Base-by-base conservation (phyloP, 2,888 invertebrate species). In the Pseudococcus viburni region DNA sequence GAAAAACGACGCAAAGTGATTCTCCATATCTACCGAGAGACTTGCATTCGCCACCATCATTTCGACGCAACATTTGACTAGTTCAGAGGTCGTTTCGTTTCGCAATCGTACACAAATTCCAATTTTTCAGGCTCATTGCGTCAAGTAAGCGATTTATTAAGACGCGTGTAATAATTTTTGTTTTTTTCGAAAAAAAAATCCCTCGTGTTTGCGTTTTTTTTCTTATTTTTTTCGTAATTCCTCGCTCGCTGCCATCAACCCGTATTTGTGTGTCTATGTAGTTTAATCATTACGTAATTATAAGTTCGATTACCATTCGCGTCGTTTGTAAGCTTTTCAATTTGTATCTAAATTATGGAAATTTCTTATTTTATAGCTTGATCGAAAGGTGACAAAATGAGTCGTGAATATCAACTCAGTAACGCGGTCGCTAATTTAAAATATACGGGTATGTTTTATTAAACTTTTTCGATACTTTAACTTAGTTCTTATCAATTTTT, bases 391-490 rank as follows among this genome's bases (percentile, higher is more conserved):
- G 39, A 68, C 64, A 86, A 39, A 64, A 87, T 87, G 86, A 87
- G 77, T 87, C 86, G 86, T 26, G 86, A 87, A 51, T 77, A 77
- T 48, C 73, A 87, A 5, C 86, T 87, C 12, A 87, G 86, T 77
- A 87, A 48, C 22, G 86, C 48, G 77, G 86, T 87, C 22, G 86
- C 86, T 46, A 87, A 87, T 77, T 26, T 87, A 33, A 87, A 87
- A 51, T 87, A 87, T 51, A 87, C 86, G 77, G 86, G 86, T 87
- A 87, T 77, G 86, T 87, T 77, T 26, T 22, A 12, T 19, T 48
- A 12, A 39, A 7, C 0, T 42, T 9, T 42, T 8, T 42, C 42
- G 42, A 7, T 84, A 51, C n/a, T 8, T n/a, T 64, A 11, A 22
- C 8, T 22, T 64, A 64, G 64, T 8, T 22, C n/a, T 59, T 59